Evolutionary conservation across 2,113 vertebrate species (phyloP).

Genomic region (Elephas maximus): DNA sequence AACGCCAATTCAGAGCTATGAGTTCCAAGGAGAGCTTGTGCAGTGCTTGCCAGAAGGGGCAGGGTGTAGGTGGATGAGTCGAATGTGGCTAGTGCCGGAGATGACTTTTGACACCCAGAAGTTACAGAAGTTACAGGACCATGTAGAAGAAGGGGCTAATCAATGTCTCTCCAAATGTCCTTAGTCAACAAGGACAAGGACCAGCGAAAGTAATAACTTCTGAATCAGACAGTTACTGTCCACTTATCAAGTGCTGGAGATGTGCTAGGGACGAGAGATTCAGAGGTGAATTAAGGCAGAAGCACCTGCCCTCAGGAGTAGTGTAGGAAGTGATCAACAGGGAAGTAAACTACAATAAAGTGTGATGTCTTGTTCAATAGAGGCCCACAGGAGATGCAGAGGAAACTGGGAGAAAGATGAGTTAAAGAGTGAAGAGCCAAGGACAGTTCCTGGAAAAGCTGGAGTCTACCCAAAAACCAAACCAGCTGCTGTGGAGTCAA

Average conservation of each 20-base stretch:
- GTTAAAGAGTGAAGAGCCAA: not conserved
- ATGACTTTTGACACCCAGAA: not conserved
- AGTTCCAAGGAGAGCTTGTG: not conserved
- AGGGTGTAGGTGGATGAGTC: not conserved
- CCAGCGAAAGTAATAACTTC: not conserved
- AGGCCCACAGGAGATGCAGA: not conserved
- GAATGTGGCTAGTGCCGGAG: not conserved
- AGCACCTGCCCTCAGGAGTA: not conserved
- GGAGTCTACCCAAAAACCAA: not conserved
- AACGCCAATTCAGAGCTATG: not conserved
- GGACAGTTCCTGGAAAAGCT: not conserved
- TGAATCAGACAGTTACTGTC: slow-evolving; percentile 27
- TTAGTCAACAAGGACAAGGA: not conserved
- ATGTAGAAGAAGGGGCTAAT: not conserved
- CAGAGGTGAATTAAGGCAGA: not conserved
- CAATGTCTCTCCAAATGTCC: not conserved
- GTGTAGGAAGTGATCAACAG: not conserved
- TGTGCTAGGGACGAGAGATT: not conserved
- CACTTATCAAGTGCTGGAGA: not conserved
- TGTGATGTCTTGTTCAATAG: not conserved
- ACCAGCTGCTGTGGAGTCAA: not conserved
- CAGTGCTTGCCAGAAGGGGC: not conserved
- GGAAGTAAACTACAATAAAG: not conserved
- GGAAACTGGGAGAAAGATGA: not conserved
- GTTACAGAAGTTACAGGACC: not conserved